A percentile compares a stretch with the other conserved stretches of the same genome.
Conservation (phyloP, 2,113 vertebrate species). For the Malurus elegans region DNA sequence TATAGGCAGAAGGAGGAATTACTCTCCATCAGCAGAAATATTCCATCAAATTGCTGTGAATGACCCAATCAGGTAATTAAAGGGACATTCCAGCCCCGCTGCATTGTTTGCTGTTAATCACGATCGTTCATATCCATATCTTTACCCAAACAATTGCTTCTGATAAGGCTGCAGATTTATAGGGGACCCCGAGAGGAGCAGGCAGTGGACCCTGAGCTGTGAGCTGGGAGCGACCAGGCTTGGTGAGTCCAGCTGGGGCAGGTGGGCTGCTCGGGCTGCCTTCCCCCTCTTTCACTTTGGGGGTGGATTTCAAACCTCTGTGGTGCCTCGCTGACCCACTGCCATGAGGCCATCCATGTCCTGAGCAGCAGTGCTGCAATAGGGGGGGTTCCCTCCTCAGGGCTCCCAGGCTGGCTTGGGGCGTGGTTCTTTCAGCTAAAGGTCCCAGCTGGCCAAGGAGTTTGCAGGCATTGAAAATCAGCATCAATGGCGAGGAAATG, state of each 20-base stretch:
- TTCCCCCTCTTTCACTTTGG: neutral
- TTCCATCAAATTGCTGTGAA: neutral
- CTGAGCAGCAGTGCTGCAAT: neutral
- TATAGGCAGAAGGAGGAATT: slow-evolving; percentile 1
- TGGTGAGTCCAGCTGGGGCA: slow-evolving; percentile 21
- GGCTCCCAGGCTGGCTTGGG: neutral
- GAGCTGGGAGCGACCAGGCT: neutral
- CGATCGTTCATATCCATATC: neutral
- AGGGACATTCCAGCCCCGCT: slow-evolving; percentile 8
- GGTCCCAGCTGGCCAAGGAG: neutral
- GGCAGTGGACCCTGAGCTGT: neutral
- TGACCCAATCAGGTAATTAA: slow-evolving; percentile 14
- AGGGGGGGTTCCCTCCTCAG: neutral
- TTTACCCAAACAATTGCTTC: slow-evolving; percentile 46
- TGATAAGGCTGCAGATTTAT: slow-evolving; percentile 65
- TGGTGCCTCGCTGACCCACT: neutral
- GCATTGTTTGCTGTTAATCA: slow-evolving; percentile 36
- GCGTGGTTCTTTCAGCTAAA: neutral
- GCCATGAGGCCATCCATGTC: neutral
- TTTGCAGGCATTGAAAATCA: neutral
- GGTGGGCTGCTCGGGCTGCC: neutral
- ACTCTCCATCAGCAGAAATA: slow-evolving; percentile 23
- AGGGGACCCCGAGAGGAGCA: neutral
- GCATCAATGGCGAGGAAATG: neutral
- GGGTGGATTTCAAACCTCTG: neutral